Base-by-base conservation (phyloP, 2,888 invertebrate genomes). In the Apotomis turbidana region DNA sequence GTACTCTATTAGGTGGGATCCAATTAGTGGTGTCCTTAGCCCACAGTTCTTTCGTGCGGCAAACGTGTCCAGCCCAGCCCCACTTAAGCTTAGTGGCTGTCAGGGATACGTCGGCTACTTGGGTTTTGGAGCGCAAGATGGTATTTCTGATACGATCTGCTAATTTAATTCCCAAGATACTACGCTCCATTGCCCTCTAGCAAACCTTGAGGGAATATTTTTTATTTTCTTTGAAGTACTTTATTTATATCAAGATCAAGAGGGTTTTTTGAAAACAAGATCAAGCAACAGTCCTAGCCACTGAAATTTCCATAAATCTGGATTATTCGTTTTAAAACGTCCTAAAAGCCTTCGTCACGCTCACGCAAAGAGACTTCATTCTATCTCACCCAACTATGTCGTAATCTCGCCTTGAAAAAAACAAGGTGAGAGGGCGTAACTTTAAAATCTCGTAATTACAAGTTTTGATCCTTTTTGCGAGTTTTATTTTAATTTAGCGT, bases 391-490 rank as follows among this genome's bases (percentile, higher is more conserved):
- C 9, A 49, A 49, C 10, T 49, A 49, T 10, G 36, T 46, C 57
- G 13, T 27, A 38, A 67, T 44, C 68, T 54, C 12, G 38, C 8
- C 36, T 41, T n/a, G n/a, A 52, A 9, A 60, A 27, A 49, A 44
- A 68, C 60, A 49, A 66, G 59, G 41, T 49, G 60, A 54, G 27
- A 44, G 27, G 13, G 58, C 12, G 67, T 51, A 61, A 67, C 71
- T 67, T 71, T 61, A 41, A 66, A 71, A 64, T 71, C 57, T 61
- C 51, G 55, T 67, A 67, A 71, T 71, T 71, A 67, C 55, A 71
- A 71, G 67, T 71, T 68, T 62, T 62, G 61, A 71, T 67, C 71
- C 71, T 44, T 67, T 67, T 68, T 58, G 57, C 36, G 61, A 62
- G 55, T 68, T 71, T 71, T 44, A 57, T 71, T 68, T 68, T 68